Percentiles rank a stretch among this genome's conserved stretches.
Evolutionary conservation across 2,113 vertebrate species (phyloP).

Genomic region (Heterochromis multidens): DNA sequence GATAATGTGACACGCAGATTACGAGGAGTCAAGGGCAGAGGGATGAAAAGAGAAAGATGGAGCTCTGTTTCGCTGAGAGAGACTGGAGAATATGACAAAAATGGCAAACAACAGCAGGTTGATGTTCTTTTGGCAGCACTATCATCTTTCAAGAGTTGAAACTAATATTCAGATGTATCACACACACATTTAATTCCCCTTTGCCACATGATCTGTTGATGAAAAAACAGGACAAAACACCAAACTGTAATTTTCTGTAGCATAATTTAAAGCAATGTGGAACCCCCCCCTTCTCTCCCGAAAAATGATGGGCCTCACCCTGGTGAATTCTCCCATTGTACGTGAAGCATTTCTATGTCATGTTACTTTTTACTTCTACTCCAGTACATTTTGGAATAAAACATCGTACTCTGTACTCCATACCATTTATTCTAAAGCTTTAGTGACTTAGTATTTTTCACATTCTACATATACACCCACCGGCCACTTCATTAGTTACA

Average conservation of each 20-base stretch:
- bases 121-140: not conserved
- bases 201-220: not conserved
- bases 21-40: constrained; percentile 42
- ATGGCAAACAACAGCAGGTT: not conserved
- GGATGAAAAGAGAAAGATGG: not conserved
- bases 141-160: not conserved
- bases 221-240: not conserved
- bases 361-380: too few relatives aligned
- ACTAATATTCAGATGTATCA: not conserved
- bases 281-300: too few relatives aligned
- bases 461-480: too few relatives aligned
- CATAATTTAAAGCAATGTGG: not conserved
- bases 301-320: too few relatives aligned
- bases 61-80: not conserved
- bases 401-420: too few relatives aligned
- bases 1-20: constrained; percentile 66
- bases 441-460: too few relatives aligned
- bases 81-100: not conserved
- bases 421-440: too few relatives aligned
- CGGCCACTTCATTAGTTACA: too few relatives aligned
- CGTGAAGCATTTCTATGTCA: too few relatives aligned
- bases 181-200: not conserved
- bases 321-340: too few relatives aligned
- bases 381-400: too few relatives aligned
- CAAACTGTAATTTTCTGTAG: not conserved